Conservation (phyloP, 2,888 invertebrate genomes). For the Endotricha flammealis region DNA sequence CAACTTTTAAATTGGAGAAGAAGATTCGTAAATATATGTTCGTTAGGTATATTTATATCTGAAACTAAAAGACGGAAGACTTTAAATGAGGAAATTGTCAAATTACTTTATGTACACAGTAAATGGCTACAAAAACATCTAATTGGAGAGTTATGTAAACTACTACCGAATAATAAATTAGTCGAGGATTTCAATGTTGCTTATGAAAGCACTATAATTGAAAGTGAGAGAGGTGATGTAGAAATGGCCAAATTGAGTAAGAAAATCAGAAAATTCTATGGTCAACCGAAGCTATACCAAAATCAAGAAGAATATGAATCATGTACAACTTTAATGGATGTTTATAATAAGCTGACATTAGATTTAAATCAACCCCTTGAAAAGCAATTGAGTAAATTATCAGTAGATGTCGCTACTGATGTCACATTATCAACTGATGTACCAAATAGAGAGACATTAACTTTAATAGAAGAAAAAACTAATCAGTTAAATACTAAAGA, state of each 20-base stretch:
- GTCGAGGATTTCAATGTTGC: slow-evolving; percentile 28
- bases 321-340: slow-evolving; percentile 29
- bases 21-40: slow-evolving; percentile 63
- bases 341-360: slow-evolving; percentile 41
- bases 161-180: slow-evolving; percentile 29
- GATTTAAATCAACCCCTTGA: slow-evolving; percentile 48
- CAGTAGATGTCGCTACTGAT: slow-evolving; percentile 28
- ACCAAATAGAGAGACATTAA: slow-evolving; percentile 34
- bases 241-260: slow-evolving; percentile 51
- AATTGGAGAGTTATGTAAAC: slow-evolving; percentile 45
- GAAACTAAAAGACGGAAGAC: slow-evolving; percentile 47
- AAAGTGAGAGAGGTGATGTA: slow-evolving; percentile 36
- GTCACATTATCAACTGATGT: slow-evolving; percentile 44
- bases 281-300: slow-evolving; percentile 56
- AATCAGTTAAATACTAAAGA: slow-evolving; percentile 26
- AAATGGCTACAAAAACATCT: slow-evolving; percentile 86
- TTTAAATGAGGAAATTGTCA: slow-evolving; percentile 73
- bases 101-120: slow-evolving; percentile 82
- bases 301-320: slow-evolving; percentile 42
- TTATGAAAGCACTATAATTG: slow-evolving; percentile 26
- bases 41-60: slow-evolving; percentile 43
- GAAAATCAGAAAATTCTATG: slow-evolving; percentile 54
- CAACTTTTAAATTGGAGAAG: slow-evolving; percentile 75
- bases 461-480: slow-evolving; percentile 31
- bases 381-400: slow-evolving; percentile 41